Evolutionary conservation across 2,888 invertebrate species (phyloP).

Genomic region (Drosophila infuscata): DNA sequence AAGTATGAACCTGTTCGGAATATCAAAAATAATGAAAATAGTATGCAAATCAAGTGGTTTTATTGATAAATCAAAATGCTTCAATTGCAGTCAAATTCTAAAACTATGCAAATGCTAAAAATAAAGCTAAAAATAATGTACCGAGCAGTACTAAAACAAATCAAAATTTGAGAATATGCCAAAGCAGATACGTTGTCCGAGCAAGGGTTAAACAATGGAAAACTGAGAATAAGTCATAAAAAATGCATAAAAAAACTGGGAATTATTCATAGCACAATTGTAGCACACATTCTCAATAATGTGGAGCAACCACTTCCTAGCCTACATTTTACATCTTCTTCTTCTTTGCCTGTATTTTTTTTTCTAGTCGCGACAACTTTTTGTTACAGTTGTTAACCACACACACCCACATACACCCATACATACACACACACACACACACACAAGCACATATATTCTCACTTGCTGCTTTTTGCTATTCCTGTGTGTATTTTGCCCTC

Average conservation of each 20-base stretch:
- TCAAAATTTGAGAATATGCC: not conserved
- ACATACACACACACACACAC: not conserved
- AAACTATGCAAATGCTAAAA: not conserved
- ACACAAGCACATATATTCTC: not conserved
- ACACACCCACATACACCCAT: not conserved
- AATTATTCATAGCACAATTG: not conserved
- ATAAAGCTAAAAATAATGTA: not conserved
- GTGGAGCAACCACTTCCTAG: not conserved
- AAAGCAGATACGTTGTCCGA: not conserved
- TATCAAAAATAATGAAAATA: not conserved
- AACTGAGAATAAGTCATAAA: not conserved
- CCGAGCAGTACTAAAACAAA: not conserved
- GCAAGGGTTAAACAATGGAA: not conserved
- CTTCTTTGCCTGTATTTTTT: not conserved
- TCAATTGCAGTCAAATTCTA: too few species aligned
- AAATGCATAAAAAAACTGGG: not conserved
- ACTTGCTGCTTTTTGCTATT: constrained; percentile 20
- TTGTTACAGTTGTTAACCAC: not conserved
- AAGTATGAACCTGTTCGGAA: not conserved
- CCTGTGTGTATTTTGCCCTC: constrained; percentile 35
- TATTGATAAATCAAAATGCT: not conserved
- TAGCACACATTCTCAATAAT: not conserved
- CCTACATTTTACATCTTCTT: not conserved
- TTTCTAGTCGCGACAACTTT: not conserved
- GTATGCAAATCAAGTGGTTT: not conserved